Base-by-base conservation (phyloP, 2,888 invertebrate species). In the Fissipunctia ypsillon region DNA sequence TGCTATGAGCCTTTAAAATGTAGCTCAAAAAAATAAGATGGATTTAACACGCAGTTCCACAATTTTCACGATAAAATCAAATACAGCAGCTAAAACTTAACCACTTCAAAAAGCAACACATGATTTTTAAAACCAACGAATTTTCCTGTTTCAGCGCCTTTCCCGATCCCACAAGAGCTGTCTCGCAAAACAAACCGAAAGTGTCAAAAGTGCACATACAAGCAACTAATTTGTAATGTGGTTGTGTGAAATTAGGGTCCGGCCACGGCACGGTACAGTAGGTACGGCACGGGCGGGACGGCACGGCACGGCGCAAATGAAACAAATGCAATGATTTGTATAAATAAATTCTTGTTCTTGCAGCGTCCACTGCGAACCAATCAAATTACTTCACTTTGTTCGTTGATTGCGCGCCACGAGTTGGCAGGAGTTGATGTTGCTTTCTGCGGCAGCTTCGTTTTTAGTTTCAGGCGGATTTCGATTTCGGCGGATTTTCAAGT, bases 371-470 rank as follows among this genome's bases (percentile, higher is more conserved):
- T 81, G 81, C 73, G 65, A 78, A 87, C 90, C 93, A 93, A 93
- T 93, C 92, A 90, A 92, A 92, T 93, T 93, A 93, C 90, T 91
- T 89, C 90, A 91, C 91, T 92, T 87, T 92, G 93, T 93, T 93
- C 93, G 93, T 90, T 92, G 92, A 92, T 92, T 92, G 92, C 90
- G 86, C 79, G 73, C 84, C 72, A 78, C 28, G 69, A 73, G 63
- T 45, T n/a, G 14, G 28, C 45, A 52, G 7, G 0, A 25, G n/a
- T 38, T 71, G 80, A 87, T 43, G 52, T 12, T 80, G 72, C 31
- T 57, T 31, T 68, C 35, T 48, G 4, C 14, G 10, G 1, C 35
- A 31, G 28, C 22, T 54, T 19, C 28, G 35, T 22, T 54, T 65
- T 54, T 54, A 31, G 3, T 38, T 76, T 14, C 22, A 16, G 7